Percentiles rank a stretch among this genome's conserved stretches.
These are phyloP conservation scores for Sebastes melanostomus DNA, from an alignment of 2,797 vertebrate species.

Conservation along the genomic window DNA sequence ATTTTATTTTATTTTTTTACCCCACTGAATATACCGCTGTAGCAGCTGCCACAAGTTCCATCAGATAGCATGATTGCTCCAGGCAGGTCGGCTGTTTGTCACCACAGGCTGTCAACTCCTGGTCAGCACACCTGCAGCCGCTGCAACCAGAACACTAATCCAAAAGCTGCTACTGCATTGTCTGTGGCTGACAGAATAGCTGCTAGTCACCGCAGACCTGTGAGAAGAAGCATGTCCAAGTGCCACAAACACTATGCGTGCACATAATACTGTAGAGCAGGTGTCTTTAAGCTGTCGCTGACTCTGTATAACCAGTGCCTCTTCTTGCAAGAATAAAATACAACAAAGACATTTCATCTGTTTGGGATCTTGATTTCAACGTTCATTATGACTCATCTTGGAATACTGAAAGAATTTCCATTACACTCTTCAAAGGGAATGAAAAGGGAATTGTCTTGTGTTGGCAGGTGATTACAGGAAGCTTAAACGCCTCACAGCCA, in stretches of 20 bases:
- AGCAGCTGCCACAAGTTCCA: constrained; percentile 55
- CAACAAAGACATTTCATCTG: too few species aligned
- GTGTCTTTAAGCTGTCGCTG: neutral
- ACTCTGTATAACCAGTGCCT: neutral
- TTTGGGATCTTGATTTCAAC: too few species aligned
- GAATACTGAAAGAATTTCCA: too few species aligned
- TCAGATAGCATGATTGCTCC: constrained; percentile 63
- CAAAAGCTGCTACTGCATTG: constrained; percentile 40
- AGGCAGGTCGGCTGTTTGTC: constrained; percentile 48
- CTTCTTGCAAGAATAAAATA: neutral
- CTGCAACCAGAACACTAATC: constrained; percentile 36
- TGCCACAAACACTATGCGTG: neutral
- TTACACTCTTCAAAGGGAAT: constrained; percentile 9
- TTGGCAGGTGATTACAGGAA: constrained; percentile 33
- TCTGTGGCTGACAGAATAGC: constrained; percentile 44
- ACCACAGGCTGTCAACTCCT: constrained; percentile 35
- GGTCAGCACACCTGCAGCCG: constrained; percentile 57
- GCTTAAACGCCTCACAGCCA: neutral
- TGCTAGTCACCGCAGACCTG: constrained; percentile 37
- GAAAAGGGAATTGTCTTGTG: constrained; percentile 12
- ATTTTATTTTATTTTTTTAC: constrained; percentile 6
- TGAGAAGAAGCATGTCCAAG: constrained; percentile 25
- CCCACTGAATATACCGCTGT: constrained; percentile 9
- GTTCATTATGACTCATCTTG: too few species aligned
- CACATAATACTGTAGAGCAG: neutral